Percentiles rank a stretch among this genome's conserved stretches.
Evolutionary conservation across 2,113 vertebrate species (phyloP).

Genomic region (Miniopterus natalensis): DNA sequence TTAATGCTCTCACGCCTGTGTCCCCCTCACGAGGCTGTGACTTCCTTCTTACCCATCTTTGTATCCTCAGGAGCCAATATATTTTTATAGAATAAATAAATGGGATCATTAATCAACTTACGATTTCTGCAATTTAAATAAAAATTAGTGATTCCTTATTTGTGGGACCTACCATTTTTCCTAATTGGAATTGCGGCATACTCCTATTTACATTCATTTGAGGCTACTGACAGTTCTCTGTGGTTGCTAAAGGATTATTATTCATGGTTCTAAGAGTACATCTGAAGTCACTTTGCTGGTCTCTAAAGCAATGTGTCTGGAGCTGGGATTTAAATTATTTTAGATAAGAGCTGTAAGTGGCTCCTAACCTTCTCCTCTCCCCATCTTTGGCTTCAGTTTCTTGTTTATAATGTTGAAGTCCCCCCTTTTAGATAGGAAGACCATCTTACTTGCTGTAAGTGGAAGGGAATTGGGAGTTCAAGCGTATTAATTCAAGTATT

Average conservation of each 20-base stretch:
- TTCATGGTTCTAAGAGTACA: not conserved
- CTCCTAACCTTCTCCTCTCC: not conserved
- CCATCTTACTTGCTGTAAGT: not conserved
- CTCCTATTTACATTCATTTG: not conserved
- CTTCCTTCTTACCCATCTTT: conserved; percentile 23
- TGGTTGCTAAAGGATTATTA: not conserved
- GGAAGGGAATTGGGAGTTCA: not conserved
- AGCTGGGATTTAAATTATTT: not conserved
- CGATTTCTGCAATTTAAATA: conserved; percentile 31
- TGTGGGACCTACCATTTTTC: not conserved
- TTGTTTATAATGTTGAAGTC: not conserved
- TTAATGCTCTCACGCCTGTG: not conserved
- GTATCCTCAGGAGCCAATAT: not conserved
- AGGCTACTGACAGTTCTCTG: not conserved
- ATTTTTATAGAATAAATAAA: conserved; percentile 38
- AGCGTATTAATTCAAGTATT: not conserved
- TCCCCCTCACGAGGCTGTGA: not conserved
- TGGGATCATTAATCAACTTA: not conserved
- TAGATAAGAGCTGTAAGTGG: not conserved
- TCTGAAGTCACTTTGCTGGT: not conserved
- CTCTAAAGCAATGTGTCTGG: not conserved
- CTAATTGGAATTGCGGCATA: not conserved
- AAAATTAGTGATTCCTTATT: conserved; percentile 7
- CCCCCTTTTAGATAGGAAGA: not conserved
- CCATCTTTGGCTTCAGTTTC: conserved; percentile 2